Evolutionary conservation across 2,888 invertebrate genomes (phyloP), one percentile per base, ranked within the genome.

Genomic region (Drymonia ruficornis): DNA sequence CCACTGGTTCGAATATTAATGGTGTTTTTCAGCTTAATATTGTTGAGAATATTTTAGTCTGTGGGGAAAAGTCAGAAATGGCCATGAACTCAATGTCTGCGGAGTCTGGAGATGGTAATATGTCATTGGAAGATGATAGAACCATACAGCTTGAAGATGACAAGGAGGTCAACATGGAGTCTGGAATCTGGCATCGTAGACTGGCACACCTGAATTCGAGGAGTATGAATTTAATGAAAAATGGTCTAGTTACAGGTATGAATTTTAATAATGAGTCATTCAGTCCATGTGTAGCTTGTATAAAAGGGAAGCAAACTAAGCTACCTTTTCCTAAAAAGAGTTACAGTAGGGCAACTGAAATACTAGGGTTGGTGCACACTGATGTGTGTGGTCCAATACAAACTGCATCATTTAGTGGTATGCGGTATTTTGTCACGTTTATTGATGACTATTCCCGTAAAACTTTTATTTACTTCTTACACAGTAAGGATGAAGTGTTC

Each of bases 341-440:
- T 34, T 13, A 11, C 7, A 40, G 40, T 16, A 40, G 40, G 40
- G 11, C 40, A 13, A 15, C 49, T n/a, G 56, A 47, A 5, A 48
- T 52, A 19, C 50, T 65, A 58, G 56, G 46, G 7, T 34, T 65
- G 18, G 50, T 63, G 18, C 63, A 63, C 40, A 52, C 54, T 18
- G 58, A 61, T 49, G 18, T 63, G 47, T 58, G 58, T 58, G 56
- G 58, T 11, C 63, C 60, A 34, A 61, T 61, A 50, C 47, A 43
- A 13, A 46, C 18, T n/a, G 23, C 19, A 23, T 61, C 61, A 36
- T 36, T 53, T 11, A 52, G 52, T 48, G 56, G 52, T 19, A 18
- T 51, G 13, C 34, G 51, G 34, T 61, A 64, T 50, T 54, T 58
- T 31, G 15, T 63, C 11, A 63, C 58, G 3, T 56, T 63, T 23